A percentile compares a stretch with the other conserved stretches of the same genome.
These are phyloP conservation scores for Rallus limicola DNA, from an alignment of 2,113 vertebrate genomes.

Conservation along the genomic window DNA sequence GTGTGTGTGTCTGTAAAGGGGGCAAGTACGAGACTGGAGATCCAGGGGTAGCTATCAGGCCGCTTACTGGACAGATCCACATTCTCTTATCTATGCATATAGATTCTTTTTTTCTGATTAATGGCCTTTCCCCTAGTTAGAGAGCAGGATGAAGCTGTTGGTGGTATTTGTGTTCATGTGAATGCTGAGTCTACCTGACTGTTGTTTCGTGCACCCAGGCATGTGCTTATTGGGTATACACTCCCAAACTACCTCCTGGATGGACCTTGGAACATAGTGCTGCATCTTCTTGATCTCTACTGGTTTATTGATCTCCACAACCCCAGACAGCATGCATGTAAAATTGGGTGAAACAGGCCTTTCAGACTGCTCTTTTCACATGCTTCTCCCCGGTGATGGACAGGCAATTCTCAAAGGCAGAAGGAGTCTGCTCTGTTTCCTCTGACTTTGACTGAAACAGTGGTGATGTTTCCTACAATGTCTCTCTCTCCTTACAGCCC, in stretches of 20 bases:
- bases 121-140: background rate
- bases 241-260: fast-evolving
- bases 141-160: background rate
- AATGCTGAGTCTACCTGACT: background rate
- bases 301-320: background rate
- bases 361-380: background rate
- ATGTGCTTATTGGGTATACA: fast-evolving
- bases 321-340: fast-evolving
- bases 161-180: background rate
- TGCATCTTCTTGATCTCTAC: background rate
- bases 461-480: background rate
- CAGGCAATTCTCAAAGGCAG: background rate
- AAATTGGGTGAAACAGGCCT: background rate
- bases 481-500: background rate
- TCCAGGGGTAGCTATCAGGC: background rate
- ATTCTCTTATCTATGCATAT: too few species aligned
- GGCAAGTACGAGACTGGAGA: background rate
- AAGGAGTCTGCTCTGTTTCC: background rate
- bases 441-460: background rate
- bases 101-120: background rate
- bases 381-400: background rate
- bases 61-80: background rate
- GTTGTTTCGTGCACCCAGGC: fast-evolving
- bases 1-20: background rate
- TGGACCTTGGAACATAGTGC: background rate